These are phyloP conservation scores for Poliocrania exsul DNA, from an alignment of 2,797 vertebrate genomes.

Conservation along the genomic window DNA sequence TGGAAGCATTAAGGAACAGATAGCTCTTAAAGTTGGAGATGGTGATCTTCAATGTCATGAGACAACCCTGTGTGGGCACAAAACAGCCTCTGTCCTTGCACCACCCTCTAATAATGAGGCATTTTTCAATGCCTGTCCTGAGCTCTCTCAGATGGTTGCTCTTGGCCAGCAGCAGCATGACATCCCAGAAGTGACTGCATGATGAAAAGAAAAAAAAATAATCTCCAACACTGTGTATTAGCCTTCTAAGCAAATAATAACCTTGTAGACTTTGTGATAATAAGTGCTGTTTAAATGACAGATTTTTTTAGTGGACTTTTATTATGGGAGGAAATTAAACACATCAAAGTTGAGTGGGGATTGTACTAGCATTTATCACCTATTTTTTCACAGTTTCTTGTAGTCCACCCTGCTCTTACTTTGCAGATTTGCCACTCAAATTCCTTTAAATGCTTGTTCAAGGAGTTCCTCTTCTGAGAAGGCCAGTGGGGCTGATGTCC, in stretches of 20 bases:
- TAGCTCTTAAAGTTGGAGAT: not conserved
- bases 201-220: not conserved
- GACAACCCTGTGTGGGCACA: not conserved
- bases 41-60: not conserved
- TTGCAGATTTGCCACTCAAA: not conserved
- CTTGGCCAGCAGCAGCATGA: not conserved
- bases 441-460: slow-evolving; percentile 3
- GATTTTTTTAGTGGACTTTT: not conserved
- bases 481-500: not conserved
- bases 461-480: slow-evolving; percentile 1
- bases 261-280: not conserved
- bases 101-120: not conserved
- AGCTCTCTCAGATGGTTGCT: not conserved
- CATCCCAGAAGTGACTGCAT: not conserved
- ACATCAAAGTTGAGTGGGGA: not conserved
- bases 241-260: not conserved
- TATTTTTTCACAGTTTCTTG: not conserved
- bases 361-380: not conserved
- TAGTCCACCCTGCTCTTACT: not conserved
- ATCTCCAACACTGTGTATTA: not conserved
- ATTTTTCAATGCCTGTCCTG: not conserved
- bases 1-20: not conserved
- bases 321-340: not conserved
- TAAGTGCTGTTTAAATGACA: not conserved
- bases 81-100: not conserved